Base-by-base conservation (phyloP, 2,113 vertebrate species). In the Scalopus aquaticus region DNA sequence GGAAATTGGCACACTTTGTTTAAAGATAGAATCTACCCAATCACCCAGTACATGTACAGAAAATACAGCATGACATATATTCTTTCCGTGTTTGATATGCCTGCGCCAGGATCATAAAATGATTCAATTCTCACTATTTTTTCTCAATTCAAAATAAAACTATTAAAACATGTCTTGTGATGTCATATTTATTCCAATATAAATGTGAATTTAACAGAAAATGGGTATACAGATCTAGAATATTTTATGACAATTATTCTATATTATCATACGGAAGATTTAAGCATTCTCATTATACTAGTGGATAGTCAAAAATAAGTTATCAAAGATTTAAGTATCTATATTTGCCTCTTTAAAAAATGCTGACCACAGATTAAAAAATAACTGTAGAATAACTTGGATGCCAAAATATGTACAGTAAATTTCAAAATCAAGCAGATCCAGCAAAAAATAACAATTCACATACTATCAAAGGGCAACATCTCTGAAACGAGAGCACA, bases 171-270 rank as follows among this genome's bases (percentile, higher is more conserved):
- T 26, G 65, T 88, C 58, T 54, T 39, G 2, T 77, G 28, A 77
- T 60, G 16, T 54, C 13, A 65, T 35, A 24, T 86, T 76, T 85
- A 44, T 60, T 96, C 6, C 46, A 65, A 54, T 19, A 24, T 39
- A 76, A 89, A 81, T 62, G 16, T 49, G 73, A 96, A 89, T 6
- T 80, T 37, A 77, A 72, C 44, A 74, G 9, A 73, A 93, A 85
- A 72, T 12, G 1, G 39, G n/a, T 37, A 72, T 58, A 35, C 1
- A 58, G 5, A 64, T 51, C 26, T 26, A 87, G 6, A 87, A 37
- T 67, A 58, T 60, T 46, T 87, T 94, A n/a, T 35, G n/a, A 37
- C 15, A 60, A 49, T 60, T 65, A 65, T 58, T 82, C 87, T 51
- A 42, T 76, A 77, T 78, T 54, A 87, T 19, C 44, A 16, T 91